These are phyloP conservation scores for Aphidius ervi DNA, from an alignment of 1,140 invertebrate genomes.

Conservation along the genomic window DNA sequence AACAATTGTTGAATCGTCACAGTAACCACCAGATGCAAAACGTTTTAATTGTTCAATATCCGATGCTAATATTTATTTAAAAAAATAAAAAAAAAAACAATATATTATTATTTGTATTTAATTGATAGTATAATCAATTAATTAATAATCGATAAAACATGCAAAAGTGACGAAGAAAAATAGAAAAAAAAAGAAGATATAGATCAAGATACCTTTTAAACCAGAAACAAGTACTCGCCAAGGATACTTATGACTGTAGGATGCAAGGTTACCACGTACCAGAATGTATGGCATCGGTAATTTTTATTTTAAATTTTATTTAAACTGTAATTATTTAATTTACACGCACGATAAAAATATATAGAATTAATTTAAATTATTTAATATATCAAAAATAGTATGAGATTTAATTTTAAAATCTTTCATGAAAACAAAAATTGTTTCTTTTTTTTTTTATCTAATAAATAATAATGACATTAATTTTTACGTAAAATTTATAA, in stretches of 20 bases:
- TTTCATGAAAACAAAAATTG: too few relatives aligned
- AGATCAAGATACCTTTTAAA: slow-evolving; percentile 63
- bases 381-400: too few relatives aligned
- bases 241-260: slow-evolving; percentile 77
- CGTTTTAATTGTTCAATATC: slow-evolving; percentile 75
- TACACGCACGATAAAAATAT: too few relatives aligned
- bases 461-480: too few relatives aligned
- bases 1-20: slow-evolving; percentile 74
- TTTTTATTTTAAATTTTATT: slow-evolving; percentile 24
- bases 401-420: too few relatives aligned
- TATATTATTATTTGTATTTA: neutral
- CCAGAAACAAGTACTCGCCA: slow-evolving; percentile 81
- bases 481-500: too few relatives aligned
- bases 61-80: slow-evolving; percentile 56
- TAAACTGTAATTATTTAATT: neutral
- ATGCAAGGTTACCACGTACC: slow-evolving; percentile 79
- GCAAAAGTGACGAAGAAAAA: too few relatives aligned
- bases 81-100: neutral
- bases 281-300: slow-evolving; percentile 78
- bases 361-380: too few relatives aligned
- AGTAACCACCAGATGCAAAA: slow-evolving; percentile 76
- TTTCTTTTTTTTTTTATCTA: too few relatives aligned
- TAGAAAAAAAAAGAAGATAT: slow-evolving; percentile 11
- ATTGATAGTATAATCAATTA: neutral
- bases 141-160: too few relatives aligned